Percentiles rank a stretch among this genome's conserved stretches.
These are phyloP conservation scores for Tokudaia tokunoshimensis DNA, from an alignment of 2,797 vertebrate species.

Conservation along the genomic window DNA sequence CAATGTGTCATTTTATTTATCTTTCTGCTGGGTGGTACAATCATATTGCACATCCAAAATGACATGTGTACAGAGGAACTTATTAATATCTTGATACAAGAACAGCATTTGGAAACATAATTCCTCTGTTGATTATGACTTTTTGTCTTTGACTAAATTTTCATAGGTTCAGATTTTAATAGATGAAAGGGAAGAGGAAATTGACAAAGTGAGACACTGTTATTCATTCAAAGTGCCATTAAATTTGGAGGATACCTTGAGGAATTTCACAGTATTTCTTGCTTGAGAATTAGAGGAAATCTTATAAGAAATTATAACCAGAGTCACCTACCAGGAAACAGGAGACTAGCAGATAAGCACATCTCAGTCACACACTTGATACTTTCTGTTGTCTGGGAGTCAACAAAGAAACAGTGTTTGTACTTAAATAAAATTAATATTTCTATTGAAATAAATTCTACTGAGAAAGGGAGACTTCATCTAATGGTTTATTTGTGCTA, in stretches of 20 bases:
- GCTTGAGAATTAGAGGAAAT: background rate
- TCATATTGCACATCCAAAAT: background rate
- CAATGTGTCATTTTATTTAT: background rate
- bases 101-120: background rate
- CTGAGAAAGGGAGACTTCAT: background rate
- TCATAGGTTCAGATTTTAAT: background rate
- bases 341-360: background rate
- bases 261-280: background rate
- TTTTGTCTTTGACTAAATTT: background rate
- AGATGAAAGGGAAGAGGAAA: background rate
- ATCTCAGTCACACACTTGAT: too few relatives aligned
- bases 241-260: background rate
- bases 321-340: background rate
- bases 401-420: background rate
- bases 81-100: background rate
- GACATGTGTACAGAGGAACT: background rate
- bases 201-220: background rate
- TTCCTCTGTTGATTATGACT: background rate
- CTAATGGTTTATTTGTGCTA: background rate
- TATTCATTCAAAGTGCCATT: background rate
- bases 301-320: background rate
- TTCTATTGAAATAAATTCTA: background rate
- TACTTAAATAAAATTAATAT: background rate
- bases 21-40: too few relatives aligned
- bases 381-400: background rate